phyloP scores from a whole-genome alignment of 1,140 invertebrate genomes.

The Drosophila pectinifera region DNA sequence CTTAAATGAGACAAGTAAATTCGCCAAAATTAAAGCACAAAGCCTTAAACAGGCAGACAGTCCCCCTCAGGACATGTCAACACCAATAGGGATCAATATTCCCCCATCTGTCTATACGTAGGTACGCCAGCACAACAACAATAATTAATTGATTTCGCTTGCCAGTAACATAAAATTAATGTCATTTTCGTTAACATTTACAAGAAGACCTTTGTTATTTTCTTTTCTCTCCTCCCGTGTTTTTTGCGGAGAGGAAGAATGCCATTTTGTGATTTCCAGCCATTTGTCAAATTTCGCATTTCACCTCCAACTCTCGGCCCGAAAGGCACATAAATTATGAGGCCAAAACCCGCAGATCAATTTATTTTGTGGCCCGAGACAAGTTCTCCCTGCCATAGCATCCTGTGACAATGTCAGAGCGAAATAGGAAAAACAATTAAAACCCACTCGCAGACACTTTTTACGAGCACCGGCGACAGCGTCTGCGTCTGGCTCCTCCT shows the following conservation, averaged over 20 bases:
- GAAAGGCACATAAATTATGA: slow-evolving; percentile 73
- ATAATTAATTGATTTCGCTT: slow-evolving; percentile 64
- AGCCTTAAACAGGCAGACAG: slow-evolving; percentile 6
- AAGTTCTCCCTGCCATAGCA: slow-evolving; percentile 32
- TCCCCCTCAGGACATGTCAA: slow-evolving; percentile 48
- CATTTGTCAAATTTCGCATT: slow-evolving; percentile 73
- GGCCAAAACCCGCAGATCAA: slow-evolving; percentile 71
- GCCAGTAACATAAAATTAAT: slow-evolving; percentile 67
- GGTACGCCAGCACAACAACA: slow-evolving; percentile 9
- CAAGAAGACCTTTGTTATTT: slow-evolving; percentile 33
- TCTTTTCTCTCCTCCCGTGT: not conserved
- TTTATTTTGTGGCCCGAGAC: slow-evolving; percentile 74
- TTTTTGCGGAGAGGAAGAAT: slow-evolving; percentile 1
- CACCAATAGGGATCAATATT: slow-evolving; percentile 58
- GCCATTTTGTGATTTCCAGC: slow-evolving; percentile 58
- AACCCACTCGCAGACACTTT: slow-evolving; percentile 67
- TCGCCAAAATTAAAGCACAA: slow-evolving; percentile 6
- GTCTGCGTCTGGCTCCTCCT: slow-evolving; percentile 29
- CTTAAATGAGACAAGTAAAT: too few species aligned
- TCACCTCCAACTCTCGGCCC: not conserved
- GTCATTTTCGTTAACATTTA: slow-evolving; percentile 60
- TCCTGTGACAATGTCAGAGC: slow-evolving; percentile 35
- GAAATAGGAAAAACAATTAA: slow-evolving; percentile 73
- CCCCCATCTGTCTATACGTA: slow-evolving; percentile 9
- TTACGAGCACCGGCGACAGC: slow-evolving; percentile 46